Evolutionary conservation across 2,888 invertebrate genomes (phyloP), one percentile per base, ranked within the genome.

Genomic region (Periphyllus acericola): DNA sequence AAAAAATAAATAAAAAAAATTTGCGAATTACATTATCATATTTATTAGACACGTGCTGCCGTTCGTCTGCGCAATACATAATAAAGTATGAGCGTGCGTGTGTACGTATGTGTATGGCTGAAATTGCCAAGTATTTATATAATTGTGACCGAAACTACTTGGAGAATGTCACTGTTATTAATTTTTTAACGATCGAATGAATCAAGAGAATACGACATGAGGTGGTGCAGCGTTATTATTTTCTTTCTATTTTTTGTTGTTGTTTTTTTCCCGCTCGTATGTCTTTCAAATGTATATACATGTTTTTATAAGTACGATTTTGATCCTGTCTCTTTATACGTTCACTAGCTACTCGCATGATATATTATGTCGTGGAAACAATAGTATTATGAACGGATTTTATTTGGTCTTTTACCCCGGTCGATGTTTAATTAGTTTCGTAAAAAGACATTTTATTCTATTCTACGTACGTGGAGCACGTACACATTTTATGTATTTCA

Each of bases 31-130:
- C 83, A 74, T 74, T 83, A 83, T 34, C 36, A 52, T 78, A 83
- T 83, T 71, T 71, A 71, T 83, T 72, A 83, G 36, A 83, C 83
- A 83, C 83, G 83, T 83, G 83, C 74, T 82, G 78, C 32, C 72
- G 82, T 83, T 34, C 25, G 72, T 72, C 72, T 72, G 72, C 34
- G 52, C 25, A 21, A 17, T 66, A 34, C 80, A 29, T n/a, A 25
- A 29, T 68, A 25, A 60, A 46, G 46, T 46, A 46, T 46, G 46
- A 60, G 21, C 60, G 21, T 6, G 25, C 25, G 25, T 6, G 36
- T 36, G 8, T 25, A 25, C 3, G 11, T 29, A 17, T 29, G 29
- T 14, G 29, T 29, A 29, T 29, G 29, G 29, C n/a, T n/a, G 68
- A 68, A n/a, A 68, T 68, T 68, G 68, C 11, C 29, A 68, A 68